Percentiles rank a stretch among this genome's conserved stretches.
phyloP scores from a whole-genome alignment of 2,888 invertebrate genomes.

The Pseudococcus longispinus region DNA sequence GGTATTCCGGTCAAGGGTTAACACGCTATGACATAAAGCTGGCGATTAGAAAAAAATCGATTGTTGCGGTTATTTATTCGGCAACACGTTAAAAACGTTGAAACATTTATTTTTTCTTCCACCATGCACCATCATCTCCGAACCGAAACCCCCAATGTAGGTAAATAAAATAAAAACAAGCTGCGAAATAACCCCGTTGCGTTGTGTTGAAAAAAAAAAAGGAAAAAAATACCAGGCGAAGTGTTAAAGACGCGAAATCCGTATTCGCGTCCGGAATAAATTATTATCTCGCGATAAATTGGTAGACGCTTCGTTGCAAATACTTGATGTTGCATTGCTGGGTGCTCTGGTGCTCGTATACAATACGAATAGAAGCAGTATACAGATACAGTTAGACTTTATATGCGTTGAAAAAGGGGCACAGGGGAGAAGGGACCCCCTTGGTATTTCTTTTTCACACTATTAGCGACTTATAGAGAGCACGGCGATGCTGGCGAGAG shows the following conservation, averaged over 20 bases:
- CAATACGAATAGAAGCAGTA: no score
- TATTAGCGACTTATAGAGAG: neutral
- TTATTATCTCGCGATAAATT: slow-evolving; percentile 50
- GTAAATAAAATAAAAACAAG: slow-evolving; percentile 41
- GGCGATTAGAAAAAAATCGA: no score
- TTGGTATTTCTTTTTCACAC: neutral
- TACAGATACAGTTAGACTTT: neutral
- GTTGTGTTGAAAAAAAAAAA: neutral
- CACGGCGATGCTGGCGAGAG: no score
- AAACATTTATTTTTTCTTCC: slow-evolving; percentile 13
- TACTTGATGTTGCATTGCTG: neutral
- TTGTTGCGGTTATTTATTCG: slow-evolving; percentile 26
- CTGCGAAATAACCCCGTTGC: slow-evolving; percentile 13
- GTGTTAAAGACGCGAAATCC: slow-evolving; percentile 46
- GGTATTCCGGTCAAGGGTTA: no score
- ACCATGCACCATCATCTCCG: neutral
- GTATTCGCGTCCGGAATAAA: slow-evolving; percentile 50
- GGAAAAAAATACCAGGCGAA: neutral
- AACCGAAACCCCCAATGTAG: neutral
- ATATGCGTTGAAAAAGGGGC: neutral
- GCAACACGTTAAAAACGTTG: slow-evolving; percentile 21
- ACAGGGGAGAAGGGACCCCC: neutral
- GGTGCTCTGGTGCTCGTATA: neutral
- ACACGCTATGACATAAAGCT: no score
- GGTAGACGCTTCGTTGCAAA: slow-evolving; percentile 23